phyloP scores from a whole-genome alignment of 2,797 vertebrate species.

The Triplophysa bombifrons region DNA sequence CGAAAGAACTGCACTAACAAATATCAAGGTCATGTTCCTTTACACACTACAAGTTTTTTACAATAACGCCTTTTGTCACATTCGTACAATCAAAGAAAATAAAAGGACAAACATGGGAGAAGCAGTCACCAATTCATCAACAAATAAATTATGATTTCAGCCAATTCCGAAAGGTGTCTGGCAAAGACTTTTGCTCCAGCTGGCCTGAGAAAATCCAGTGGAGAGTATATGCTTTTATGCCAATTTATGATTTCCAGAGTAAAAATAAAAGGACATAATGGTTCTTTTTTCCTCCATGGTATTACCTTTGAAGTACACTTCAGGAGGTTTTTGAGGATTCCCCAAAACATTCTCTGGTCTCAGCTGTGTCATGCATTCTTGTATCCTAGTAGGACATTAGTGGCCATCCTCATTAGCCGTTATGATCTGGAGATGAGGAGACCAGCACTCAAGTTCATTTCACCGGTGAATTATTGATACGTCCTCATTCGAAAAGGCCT shows the following conservation, averaged over 20 bases:
- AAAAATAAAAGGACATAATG: constrained; percentile 10
- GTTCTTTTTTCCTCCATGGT: constrained; percentile 3
- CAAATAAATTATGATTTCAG: neutral
- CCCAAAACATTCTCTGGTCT: constrained; percentile 13
- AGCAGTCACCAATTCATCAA: constrained; percentile 7
- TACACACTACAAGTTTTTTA: constrained; percentile 14
- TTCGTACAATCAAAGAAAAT: neutral
- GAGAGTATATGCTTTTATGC: neutral
- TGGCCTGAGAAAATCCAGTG: no score
- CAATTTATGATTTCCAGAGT: constrained; percentile 28
- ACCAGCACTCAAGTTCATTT: constrained; percentile 69
- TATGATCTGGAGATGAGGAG: constrained; percentile 68
- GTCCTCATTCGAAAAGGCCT: constrained; percentile 53
- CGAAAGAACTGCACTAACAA: constrained; percentile 19
- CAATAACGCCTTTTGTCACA: neutral
- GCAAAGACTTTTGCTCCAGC: neutral
- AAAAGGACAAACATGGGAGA: neutral
- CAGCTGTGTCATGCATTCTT: constrained; percentile 12
- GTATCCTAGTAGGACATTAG: constrained; percentile 65
- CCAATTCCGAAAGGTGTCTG: constrained; percentile 11
- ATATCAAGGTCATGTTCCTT: constrained; percentile 29
- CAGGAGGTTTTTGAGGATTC: constrained; percentile 14
- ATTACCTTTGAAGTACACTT: constrained; percentile 15
- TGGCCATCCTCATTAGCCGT: constrained; percentile 65
- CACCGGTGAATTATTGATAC: constrained; percentile 79